Conservation (phyloP, 1,140 invertebrate species). For the Drosophila takahashii region DNA sequence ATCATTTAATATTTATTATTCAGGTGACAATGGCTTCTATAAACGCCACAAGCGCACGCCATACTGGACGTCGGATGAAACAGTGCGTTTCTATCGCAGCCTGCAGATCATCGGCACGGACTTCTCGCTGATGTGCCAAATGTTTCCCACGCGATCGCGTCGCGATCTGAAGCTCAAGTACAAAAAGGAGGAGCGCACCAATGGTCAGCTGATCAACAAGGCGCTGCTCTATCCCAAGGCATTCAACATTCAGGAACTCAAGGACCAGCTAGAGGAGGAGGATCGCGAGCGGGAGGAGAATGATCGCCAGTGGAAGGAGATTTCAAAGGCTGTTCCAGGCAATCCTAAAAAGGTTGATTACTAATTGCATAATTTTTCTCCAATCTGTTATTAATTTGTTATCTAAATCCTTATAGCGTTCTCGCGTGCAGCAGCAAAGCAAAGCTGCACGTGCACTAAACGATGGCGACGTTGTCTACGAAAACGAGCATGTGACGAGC, state of each 20-base stretch:
- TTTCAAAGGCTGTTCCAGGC: conserved; percentile 32
- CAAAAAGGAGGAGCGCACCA: conserved; percentile 85
- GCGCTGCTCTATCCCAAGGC: conserved; percentile 85
- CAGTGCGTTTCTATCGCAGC: conserved; percentile 94
- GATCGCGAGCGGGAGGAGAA: conserved; percentile 73
- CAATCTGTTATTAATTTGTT: neutral
- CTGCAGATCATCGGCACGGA: conserved; percentile 94
- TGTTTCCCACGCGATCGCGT: conserved; percentile 92
- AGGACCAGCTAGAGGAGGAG: conserved; percentile 84
- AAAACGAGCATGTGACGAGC: conserved; percentile 70
- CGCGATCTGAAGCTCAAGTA: conserved; percentile 91
- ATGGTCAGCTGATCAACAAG: conserved; percentile 84
- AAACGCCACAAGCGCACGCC: conserved; percentile 87
- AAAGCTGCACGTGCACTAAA: conserved; percentile 52
- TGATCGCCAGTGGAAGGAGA: conserved; percentile 63
- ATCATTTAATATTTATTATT: conserved; percentile 12
- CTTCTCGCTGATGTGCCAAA: conserved; percentile 93
- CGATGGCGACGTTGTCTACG: conserved; percentile 69
- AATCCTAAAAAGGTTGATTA: conserved; percentile 60
- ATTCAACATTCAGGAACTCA: conserved; percentile 85
- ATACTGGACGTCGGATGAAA: conserved; percentile 90
- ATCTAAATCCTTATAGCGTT: conserved; percentile 31
- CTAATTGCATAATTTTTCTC: neutral
- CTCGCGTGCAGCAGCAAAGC: conserved; percentile 40
- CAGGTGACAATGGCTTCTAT: conserved; percentile 87